Base-by-base conservation (phyloP, 2,888 invertebrate genomes). In the Dioctria rufipes region DNA sequence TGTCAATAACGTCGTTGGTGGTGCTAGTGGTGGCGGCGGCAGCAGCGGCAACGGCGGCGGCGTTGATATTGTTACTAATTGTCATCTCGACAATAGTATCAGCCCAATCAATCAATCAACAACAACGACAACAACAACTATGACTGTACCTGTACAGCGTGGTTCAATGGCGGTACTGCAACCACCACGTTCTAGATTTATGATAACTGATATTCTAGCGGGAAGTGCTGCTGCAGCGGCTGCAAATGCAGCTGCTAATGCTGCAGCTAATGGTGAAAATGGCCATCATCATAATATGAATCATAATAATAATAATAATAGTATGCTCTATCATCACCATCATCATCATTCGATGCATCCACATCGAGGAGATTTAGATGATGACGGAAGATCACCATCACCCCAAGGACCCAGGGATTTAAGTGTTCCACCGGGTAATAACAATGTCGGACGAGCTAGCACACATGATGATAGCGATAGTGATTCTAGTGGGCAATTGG, bases 171-270 rank as follows among this genome's bases (percentile, higher is more conserved):
- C 91, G 89, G 91, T 91, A 88, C 91, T 92, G 87, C 92, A 91
- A 88, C 92, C 93, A 84, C 93, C 93, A 75, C 91, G 95, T 85
- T 95, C 95, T 82, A 90, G 95, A 84, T 96, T 96, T 90, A 96
- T 96, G 95, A 96, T 96, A 90, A 96, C 95, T 85, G 96, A 96
- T 89, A 96, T 96, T 86, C 91, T 96, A 84, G 93, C 93, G 77
- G 92, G 92, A 75, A 91, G 91, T 79, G 89, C 89, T 11, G 89
- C 88, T 84, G 86, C 92, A 89, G 87, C 86, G 3, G 87, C 87
- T 3, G 88, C 87, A 1, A 86, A 86, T 25, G 84, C 84, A 9
- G 83, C 85, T 82, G 67, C 85, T 83, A 42, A 86, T 83, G 58
- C 25, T 25, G 78, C 80, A 13, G 78, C 51, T 82, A 73, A 71